A percentile compares a stretch with the other conserved stretches of the same genome.
Evolutionary conservation across 2,797 vertebrate species (phyloP).

Genomic region (Schizothorax lantsangensis): DNA sequence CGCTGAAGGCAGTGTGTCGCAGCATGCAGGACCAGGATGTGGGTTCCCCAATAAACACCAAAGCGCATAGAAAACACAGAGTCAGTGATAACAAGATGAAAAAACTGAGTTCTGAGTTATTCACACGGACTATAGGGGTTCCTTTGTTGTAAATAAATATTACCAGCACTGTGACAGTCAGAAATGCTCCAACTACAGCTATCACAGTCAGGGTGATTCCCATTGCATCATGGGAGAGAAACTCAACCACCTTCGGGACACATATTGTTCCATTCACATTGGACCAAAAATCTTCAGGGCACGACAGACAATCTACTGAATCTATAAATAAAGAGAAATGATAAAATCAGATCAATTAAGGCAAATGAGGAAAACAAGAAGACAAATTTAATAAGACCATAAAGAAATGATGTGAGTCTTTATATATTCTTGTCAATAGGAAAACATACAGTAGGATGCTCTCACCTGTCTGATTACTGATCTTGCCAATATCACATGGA

Average conservation of each 20-base stretch:
- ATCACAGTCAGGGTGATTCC: conserved; percentile 58
- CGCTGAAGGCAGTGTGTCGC: conserved; percentile 63
- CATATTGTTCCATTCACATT: conserved; percentile 60
- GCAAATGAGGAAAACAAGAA: not conserved
- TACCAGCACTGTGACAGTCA: conserved; percentile 55
- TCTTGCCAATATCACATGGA: conserved; percentile 68
- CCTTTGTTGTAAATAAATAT: conserved; percentile 59
- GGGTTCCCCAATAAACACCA: conserved; percentile 64
- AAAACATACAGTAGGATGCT: not conserved
- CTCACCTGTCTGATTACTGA: conserved; percentile 68
- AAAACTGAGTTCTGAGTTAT: conserved; percentile 65
- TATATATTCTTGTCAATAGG: not conserved
- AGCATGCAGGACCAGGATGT: conserved; percentile 66
- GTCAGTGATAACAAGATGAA: conserved; percentile 63
- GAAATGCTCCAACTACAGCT: conserved; percentile 58
- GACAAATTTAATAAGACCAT: not conserved
- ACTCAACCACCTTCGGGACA: conserved; percentile 60
- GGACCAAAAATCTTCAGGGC: conserved; percentile 64
- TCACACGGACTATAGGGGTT: conserved; percentile 64
- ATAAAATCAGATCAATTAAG: not conserved
- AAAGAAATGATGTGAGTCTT: not conserved
- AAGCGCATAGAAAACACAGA: conserved; percentile 62
- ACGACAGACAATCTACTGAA: conserved; percentile 64
- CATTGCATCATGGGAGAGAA: conserved; percentile 63
- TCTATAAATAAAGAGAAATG: conserved; percentile 48